Evolutionary conservation across 2,888 invertebrate genomes (phyloP), one percentile per base, ranked within the genome.

Genomic region (Leptinotarsa peninsularis): DNA sequence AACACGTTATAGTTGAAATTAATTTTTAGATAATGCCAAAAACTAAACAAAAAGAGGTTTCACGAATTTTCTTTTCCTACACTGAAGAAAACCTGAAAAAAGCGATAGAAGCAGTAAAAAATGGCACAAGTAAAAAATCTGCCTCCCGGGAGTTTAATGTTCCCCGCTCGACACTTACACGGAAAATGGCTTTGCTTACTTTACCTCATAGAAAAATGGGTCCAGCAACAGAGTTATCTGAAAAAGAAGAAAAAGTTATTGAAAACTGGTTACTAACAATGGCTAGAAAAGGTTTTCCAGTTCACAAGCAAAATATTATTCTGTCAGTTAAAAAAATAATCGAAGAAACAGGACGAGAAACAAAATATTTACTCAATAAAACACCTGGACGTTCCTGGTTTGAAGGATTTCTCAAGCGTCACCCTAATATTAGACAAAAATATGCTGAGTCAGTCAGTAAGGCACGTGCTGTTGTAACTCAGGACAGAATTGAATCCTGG

Each of bases 61-160:
- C 33, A 33, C 33, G 33, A 33, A 33, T 27, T 27, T 58, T 58
- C 58, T 58, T 58, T 58, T 18, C 23, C 23, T 58, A 58, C 14
- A 21, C 58, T 52, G 27, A 68, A 23, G 68, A 68, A 15, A 23
- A 68, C 15, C 49, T 68, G 68, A 18, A 68, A 52, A 68, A 52
- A 68, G 68, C 68, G 10, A 68, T 68, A 49, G 52, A 68, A 52
- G 68, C 52, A 10, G 52, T 52, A 52, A 18, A 52, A 52, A 52
- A 68, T 21, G 49, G 27, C 10, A 52, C 52, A 52, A 50, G 13
- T 23, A 68, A 68, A 52, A 50, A 49, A 17, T 21, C 15, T 18
- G 68, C 50, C 7, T 18, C 49, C 3, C 5, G n/a, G n/a, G 15
- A 68, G 23, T 68, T 14, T 50, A 68, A 15, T 7, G 68, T 68